Conservation (phyloP, 2,797 vertebrate species). For the Epinephelus coioides region DNA sequence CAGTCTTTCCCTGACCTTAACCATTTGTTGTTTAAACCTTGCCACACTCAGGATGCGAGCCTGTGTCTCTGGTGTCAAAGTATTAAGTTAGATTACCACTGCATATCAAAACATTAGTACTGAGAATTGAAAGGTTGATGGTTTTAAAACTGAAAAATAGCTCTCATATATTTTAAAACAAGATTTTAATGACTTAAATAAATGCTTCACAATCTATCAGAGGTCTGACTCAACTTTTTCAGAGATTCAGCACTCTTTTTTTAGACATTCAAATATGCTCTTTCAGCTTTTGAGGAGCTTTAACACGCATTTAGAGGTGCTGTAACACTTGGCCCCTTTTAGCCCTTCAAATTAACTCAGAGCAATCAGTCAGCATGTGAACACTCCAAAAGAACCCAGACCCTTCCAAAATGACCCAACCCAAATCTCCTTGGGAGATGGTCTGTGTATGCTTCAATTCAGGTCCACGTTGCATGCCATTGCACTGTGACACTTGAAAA, state of each 20-base stretch:
- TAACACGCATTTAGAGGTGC: neutral
- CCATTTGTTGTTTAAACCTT: neutral
- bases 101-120: neutral
- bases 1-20: neutral
- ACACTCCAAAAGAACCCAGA: too few relatives aligned
- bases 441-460: too few relatives aligned
- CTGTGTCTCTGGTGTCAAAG: neutral
- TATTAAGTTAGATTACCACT: neutral
- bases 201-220: neutral
- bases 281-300: neutral
- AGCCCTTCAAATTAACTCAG: too few relatives aligned
- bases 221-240: neutral
- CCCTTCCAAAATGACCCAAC: too few relatives aligned
- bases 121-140: neutral
- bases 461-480: too few relatives aligned
- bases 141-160: neutral
- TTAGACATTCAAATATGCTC: neutral
- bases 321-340: too few relatives aligned
- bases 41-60: neutral
- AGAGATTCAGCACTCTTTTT: neutral
- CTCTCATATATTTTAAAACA: neutral
- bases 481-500: too few relatives aligned
- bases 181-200: neutral
- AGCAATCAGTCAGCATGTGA: too few relatives aligned
- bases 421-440: too few relatives aligned